These are phyloP conservation scores for Keiferia lycopersicella DNA, from an alignment of 2,888 invertebrate genomes.

Conservation along the genomic window DNA sequence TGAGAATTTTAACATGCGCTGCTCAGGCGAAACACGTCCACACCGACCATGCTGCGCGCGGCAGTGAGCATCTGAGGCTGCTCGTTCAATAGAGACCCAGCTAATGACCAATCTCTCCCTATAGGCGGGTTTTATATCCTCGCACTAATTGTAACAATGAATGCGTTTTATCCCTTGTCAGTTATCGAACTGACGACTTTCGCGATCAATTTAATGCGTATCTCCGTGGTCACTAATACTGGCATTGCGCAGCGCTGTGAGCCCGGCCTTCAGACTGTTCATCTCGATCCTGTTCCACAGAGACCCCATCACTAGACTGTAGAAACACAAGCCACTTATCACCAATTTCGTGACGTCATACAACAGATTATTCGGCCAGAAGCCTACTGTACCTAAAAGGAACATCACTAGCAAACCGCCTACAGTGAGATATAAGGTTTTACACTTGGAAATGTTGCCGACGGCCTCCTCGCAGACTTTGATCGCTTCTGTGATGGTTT, in stretches of 20 bases:
- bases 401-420: conserved; percentile 77
- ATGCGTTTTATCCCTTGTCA: too few relatives aligned
- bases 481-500: conserved; percentile 80
- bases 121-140: too few relatives aligned
- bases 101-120: too few relatives aligned
- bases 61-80: too few relatives aligned
- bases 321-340: conserved; percentile 84
- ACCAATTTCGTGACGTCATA: conserved; percentile 83
- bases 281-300: conserved; percentile 91
- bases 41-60: too few relatives aligned
- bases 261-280: conserved; percentile 89
- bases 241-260: conserved; percentile 85
- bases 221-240: conserved; percentile 33
- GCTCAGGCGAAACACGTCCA: too few relatives aligned
- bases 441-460: conserved; percentile 70
- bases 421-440: conserved; percentile 75
- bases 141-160: too few relatives aligned
- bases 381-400: conserved; percentile 74
- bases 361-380: conserved; percentile 71
- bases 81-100: too few relatives aligned
- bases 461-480: conserved; percentile 82
- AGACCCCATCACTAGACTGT: conserved; percentile 88
- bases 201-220: background rate
- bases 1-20: too few relatives aligned
- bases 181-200: too few relatives aligned